These are phyloP conservation scores for Cheilosia variabilis DNA, from an alignment of 2,888 invertebrate genomes.

Conservation along the genomic window DNA sequence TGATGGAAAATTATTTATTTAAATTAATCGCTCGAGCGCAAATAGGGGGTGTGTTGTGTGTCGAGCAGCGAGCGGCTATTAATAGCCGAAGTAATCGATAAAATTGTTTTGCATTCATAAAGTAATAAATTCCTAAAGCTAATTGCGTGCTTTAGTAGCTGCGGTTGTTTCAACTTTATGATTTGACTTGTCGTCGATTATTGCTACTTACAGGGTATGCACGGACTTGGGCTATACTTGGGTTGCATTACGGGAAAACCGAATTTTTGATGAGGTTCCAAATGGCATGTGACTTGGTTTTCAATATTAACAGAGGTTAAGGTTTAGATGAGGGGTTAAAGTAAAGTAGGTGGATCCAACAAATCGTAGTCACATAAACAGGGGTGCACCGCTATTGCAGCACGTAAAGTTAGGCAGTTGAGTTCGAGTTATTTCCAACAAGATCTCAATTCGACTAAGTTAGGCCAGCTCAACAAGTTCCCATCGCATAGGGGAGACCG, in stretches of 20 bases:
- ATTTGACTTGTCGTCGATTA: slow-evolving; percentile 17
- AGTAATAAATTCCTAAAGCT: slow-evolving; percentile 46
- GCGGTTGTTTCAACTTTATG: slow-evolving; percentile 12
- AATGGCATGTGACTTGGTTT: background rate
- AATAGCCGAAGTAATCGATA: slow-evolving; percentile 55
- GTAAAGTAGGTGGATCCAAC: too few species aligned
- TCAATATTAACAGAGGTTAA: background rate
- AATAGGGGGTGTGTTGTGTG: slow-evolving; percentile 46
- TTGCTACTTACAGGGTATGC: slow-evolving; percentile 17
- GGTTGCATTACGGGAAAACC: background rate
- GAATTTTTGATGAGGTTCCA: background rate
- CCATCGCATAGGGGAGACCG: too few species aligned
- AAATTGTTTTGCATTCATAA: slow-evolving; percentile 42
- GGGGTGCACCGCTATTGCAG: too few species aligned
- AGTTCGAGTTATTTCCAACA: too few species aligned
- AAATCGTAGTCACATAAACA: too few species aligned
- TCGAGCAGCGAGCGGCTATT: slow-evolving; percentile 31
- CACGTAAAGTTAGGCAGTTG: too few species aligned
- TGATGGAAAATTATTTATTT: slow-evolving; percentile 71
- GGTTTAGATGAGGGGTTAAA: background rate
- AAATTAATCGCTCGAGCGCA: slow-evolving; percentile 62
- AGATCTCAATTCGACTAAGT: too few species aligned
- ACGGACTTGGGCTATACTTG: background rate
- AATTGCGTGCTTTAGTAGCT: slow-evolving; percentile 24
- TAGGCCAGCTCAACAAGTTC: too few species aligned